These are phyloP conservation scores for Basileuterus tristriatus DNA, from an alignment of 2,797 vertebrate species.

Conservation along the genomic window DNA sequence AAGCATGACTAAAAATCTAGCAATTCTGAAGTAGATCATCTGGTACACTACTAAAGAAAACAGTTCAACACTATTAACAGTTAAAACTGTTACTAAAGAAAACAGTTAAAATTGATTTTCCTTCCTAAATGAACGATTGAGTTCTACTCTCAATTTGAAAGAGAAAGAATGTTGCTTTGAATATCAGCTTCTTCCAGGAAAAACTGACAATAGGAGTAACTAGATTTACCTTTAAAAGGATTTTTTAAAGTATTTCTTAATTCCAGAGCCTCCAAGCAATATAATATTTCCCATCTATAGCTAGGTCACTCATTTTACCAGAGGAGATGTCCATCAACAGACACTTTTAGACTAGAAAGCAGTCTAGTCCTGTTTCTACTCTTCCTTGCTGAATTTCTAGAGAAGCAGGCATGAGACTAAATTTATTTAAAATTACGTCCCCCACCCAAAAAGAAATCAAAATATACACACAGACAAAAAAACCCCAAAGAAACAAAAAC, in stretches of 20 bases:
- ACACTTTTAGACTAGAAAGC: background rate
- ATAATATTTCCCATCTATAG: background rate
- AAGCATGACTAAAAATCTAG: background rate
- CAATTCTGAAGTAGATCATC: background rate
- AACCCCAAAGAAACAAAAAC: fast-evolving
- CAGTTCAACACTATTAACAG: background rate
- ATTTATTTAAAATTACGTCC: background rate
- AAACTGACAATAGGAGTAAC: background rate
- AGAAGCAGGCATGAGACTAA: background rate
- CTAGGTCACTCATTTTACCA: background rate
- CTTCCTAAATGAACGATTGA: background rate
- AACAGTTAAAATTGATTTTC: background rate
- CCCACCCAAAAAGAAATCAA: background rate
- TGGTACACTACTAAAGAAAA: background rate
- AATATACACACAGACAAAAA: background rate
- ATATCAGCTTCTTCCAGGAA: background rate
- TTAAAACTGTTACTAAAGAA: background rate
- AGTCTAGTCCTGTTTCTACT: background rate
- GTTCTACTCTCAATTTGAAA: background rate
- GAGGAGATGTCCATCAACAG: background rate
- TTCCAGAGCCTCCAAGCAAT: background rate
- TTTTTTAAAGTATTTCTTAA: background rate
- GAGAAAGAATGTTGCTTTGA: background rate
- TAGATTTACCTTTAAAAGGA: background rate
- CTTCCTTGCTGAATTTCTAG: background rate